These are phyloP conservation scores for Noctua pronuba DNA, from an alignment of 2,888 invertebrate genomes.

Conservation along the genomic window DNA sequence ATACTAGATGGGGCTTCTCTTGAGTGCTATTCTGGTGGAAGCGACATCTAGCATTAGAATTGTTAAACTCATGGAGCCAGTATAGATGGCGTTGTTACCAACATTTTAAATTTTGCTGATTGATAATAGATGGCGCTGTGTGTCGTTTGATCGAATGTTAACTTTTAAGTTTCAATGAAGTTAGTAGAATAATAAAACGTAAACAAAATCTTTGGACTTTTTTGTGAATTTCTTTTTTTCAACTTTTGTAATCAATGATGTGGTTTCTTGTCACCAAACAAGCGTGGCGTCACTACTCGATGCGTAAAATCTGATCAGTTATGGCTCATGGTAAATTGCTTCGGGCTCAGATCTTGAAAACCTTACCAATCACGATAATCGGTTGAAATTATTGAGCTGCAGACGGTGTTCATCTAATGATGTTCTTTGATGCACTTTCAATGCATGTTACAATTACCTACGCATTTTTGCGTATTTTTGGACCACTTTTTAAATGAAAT, in stretches of 20 bases:
- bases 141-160: background rate
- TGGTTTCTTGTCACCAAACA: constrained; percentile 62
- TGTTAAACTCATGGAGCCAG: rapidly evolving
- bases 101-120: background rate
- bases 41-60: background rate
- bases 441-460: background rate
- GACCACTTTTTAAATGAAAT: background rate
- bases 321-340: constrained; percentile 73
- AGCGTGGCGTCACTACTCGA: constrained; percentile 65
- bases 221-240: background rate
- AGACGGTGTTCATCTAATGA: constrained; percentile 43
- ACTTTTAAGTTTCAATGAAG: background rate
- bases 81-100: constrained; percentile 29
- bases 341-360: constrained; percentile 65
- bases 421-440: constrained; percentile 6
- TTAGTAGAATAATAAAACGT: background rate
- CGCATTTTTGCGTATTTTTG: too few relatives aligned
- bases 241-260: constrained; percentile 26
- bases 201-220: background rate
- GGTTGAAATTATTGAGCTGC: constrained; percentile 63
- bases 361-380: constrained; percentile 67
- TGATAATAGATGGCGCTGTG: constrained; percentile 49
- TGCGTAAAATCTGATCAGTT: constrained; percentile 73
- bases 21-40: rapidly evolving
- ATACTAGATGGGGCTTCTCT: constrained; percentile 31